Base-by-base conservation (phyloP, 2,113 vertebrate genomes). In the Corvus hawaiiensis region DNA sequence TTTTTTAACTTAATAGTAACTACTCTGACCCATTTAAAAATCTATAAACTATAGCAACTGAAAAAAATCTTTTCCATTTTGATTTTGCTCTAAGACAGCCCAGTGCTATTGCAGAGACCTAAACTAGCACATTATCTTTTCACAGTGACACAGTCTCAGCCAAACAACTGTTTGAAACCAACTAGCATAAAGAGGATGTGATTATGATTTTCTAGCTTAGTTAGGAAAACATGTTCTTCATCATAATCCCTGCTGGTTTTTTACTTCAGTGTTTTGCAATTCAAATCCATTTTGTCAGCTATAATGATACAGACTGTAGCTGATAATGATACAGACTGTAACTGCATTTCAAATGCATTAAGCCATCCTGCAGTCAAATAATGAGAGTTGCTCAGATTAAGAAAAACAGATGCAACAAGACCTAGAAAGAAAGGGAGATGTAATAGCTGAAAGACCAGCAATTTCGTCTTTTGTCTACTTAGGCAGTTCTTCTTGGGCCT, bases 231-330 rank as follows among this genome's bases (percentile, higher is more conserved):
- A 87, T 28, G 35, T 17, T 87, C 82, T 79, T 59, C 28, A 66
- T 64, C 62, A 84, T 72, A 90, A 95, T 58, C 72, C 62, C 80
- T 23, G n/a, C 69, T 77, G 68, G 0, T 58, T 87, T 94, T 93
- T 83, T 26, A 90, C 54, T 91, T 94, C 9, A 84, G 33, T 88
- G 67, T 93, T 92, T 91, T 88, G 73, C 54, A 54, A 71, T 78
- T 95, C 69, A 67, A 91, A 84, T 74, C 51, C 56, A 28, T 84
- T 87, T 80, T 94, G 92, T 84, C 90, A 95, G 72, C 84, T 94
- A 43, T 18, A 93, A 81, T 59, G 76, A 75, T 20, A 75, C 55
- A 80, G 83, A 62, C 59, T 83, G 68, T 32, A 73, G 59, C 44
- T 86, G 62, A 44, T 32, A 93, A 84, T 56, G 58, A 81, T 26